phyloP scores from a whole-genome alignment of 2,113 vertebrate genomes.

The Notarius quadriscutis region DNA sequence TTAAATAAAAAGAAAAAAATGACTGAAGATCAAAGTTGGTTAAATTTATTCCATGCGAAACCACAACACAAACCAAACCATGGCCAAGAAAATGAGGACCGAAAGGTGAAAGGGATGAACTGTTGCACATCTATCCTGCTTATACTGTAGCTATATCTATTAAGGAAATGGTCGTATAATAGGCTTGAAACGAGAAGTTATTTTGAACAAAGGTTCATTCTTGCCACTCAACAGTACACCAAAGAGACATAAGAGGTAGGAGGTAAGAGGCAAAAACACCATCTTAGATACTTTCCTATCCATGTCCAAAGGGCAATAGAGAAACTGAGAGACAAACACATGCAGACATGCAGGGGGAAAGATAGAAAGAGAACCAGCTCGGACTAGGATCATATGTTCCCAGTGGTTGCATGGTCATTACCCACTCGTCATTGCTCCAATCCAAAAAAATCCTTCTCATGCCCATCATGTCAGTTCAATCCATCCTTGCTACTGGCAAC shows the following conservation, averaged over 20 bases:
- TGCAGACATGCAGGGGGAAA: not conserved
- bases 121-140: not conserved
- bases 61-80: not conserved
- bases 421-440: constrained; percentile 50
- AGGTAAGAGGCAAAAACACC: not conserved
- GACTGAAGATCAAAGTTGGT: not conserved
- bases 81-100: not conserved
- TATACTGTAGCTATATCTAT: not conserved
- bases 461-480: constrained; percentile 53
- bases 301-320: not conserved
- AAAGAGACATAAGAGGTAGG: not conserved
- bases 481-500: constrained; percentile 67
- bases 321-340: not conserved
- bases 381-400: constrained; percentile 42
- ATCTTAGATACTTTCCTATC: not conserved
- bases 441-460: constrained; percentile 41
- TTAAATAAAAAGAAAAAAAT: not conserved
- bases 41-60: too few species aligned
- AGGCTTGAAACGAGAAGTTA: not conserved
- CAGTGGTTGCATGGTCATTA: constrained; percentile 55
- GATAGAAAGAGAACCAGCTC: not conserved
- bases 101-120: not conserved
- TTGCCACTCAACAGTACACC: not conserved
- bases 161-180: not conserved
- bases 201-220: not conserved